Percentiles rank a stretch among this genome's conserved stretches.
Conservation (phyloP, 2,888 invertebrate genomes). For the Synanthedon formicaeformis region DNA sequence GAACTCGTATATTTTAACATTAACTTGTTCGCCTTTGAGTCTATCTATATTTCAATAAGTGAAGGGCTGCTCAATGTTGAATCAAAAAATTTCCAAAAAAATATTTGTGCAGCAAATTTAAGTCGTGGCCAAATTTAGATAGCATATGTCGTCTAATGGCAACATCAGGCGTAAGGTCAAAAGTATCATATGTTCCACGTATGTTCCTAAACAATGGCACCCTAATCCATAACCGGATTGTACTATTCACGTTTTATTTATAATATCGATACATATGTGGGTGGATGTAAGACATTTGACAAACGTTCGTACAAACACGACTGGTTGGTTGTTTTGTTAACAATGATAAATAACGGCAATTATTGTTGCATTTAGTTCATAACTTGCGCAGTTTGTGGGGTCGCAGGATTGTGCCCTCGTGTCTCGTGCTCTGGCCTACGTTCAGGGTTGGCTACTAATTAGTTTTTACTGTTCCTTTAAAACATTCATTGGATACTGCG, state of each 20-base stretch:
- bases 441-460: background rate
- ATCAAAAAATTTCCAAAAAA: no score
- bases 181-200: background rate
- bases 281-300: background rate
- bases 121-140: background rate
- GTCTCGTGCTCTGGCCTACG: background rate
- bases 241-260: background rate
- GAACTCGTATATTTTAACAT: background rate
- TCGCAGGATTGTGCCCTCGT: background rate
- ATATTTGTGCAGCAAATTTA: no score
- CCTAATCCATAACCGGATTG: background rate
- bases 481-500: no score
- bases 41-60: background rate
- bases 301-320: conserved; percentile 7
- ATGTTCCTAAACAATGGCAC: background rate
- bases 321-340: conserved; percentile 4
- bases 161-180: background rate
- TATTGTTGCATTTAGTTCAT: conserved; percentile 6
- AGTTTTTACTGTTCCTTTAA: background rate
- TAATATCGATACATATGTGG: background rate
- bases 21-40: background rate
- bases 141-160: background rate
- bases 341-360: conserved; percentile 8
- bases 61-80: background rate
- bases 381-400: background rate